Evolutionary conservation across 1,140 invertebrate genomes (phyloP).

Genomic region (Trypoxylus dichotomus): DNA sequence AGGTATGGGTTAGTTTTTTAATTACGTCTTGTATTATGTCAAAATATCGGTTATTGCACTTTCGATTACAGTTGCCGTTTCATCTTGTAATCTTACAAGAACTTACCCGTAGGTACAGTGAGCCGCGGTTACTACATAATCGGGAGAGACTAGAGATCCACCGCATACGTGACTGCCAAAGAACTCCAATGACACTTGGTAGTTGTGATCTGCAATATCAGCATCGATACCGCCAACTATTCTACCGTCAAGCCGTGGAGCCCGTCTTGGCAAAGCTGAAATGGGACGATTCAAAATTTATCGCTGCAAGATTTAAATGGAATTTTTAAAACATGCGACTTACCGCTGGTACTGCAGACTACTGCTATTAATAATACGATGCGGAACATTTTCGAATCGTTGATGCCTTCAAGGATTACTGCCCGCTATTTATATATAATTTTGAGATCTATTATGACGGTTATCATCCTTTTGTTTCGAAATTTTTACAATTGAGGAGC

Average conservation of each 20-base stretch:
- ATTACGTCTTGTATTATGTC: too few relatives aligned
- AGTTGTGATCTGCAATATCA: constrained; percentile 47
- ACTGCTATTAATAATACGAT: not conserved
- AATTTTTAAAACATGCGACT: not conserved
- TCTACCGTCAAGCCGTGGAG: not conserved
- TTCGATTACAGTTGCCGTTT: too few relatives aligned
- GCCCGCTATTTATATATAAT: too few relatives aligned
- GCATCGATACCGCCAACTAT: constrained; percentile 54
- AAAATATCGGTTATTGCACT: too few relatives aligned
- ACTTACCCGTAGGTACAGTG: constrained; percentile 44
- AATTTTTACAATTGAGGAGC: not conserved
- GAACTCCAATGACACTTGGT: constrained; percentile 52
- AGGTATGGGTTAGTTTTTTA: too few relatives aligned
- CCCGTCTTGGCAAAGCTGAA: not conserved
- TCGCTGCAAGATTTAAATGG: too few relatives aligned
- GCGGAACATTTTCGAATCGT: too few relatives aligned
- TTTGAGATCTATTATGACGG: not conserved
- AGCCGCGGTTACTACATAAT: constrained; percentile 52
- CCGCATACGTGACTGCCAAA: constrained; percentile 52
- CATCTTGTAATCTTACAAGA: not conserved
- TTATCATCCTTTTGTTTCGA: not conserved
- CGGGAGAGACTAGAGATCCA: constrained; percentile 48
- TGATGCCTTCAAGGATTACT: too few relatives aligned
- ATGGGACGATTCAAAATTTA: too few relatives aligned
- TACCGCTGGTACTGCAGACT: not conserved